A percentile compares a stretch with the other conserved stretches of the same genome.
phyloP scores from a whole-genome alignment of 1,140 invertebrate genomes.

The Psilanteris sp. region DNA sequence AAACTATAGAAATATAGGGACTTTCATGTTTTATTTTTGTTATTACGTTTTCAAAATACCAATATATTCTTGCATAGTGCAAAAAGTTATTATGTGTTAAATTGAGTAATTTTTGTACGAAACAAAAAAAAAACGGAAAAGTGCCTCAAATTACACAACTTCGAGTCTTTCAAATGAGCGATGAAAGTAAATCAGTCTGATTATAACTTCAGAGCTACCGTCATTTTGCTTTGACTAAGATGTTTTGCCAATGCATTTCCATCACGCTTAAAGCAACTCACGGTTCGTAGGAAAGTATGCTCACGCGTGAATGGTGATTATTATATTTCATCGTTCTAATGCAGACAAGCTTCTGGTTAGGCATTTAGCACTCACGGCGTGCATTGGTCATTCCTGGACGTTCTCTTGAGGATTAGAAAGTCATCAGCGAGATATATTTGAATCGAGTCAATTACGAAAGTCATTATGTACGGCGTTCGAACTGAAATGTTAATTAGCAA shows the following conservation, averaged over 20 bases:
- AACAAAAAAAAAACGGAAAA: too few species aligned
- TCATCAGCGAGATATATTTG: slow-evolving; percentile 27
- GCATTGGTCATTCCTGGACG: slow-evolving; percentile 29
- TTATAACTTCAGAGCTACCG: slow-evolving; percentile 4
- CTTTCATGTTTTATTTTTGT: too few species aligned
- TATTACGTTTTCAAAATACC: too few species aligned
- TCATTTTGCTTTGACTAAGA: neutral
- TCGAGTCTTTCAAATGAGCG: too few species aligned
- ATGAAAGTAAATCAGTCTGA: neutral
- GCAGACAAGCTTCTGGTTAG: slow-evolving; percentile 39
- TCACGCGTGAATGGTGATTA: slow-evolving; percentile 12
- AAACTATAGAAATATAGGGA: too few species aligned
- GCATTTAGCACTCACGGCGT: slow-evolving; percentile 33
- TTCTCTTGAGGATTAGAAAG: slow-evolving; percentile 55
- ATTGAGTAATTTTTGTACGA: too few species aligned
- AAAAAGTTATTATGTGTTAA: too few species aligned
- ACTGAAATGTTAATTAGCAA: slow-evolving; percentile 42
- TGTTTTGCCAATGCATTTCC: slow-evolving; percentile 3
- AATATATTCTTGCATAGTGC: too few species aligned
- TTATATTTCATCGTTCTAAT: slow-evolving; percentile 42
- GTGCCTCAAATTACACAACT: too few species aligned
- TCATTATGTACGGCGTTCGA: slow-evolving; percentile 24
- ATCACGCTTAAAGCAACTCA: slow-evolving; percentile 10
- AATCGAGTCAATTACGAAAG: slow-evolving; percentile 42
- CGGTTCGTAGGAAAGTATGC: slow-evolving; percentile 21